Conservation (phyloP, 2,888 invertebrate species). For the Cistogaster globosa region DNA sequence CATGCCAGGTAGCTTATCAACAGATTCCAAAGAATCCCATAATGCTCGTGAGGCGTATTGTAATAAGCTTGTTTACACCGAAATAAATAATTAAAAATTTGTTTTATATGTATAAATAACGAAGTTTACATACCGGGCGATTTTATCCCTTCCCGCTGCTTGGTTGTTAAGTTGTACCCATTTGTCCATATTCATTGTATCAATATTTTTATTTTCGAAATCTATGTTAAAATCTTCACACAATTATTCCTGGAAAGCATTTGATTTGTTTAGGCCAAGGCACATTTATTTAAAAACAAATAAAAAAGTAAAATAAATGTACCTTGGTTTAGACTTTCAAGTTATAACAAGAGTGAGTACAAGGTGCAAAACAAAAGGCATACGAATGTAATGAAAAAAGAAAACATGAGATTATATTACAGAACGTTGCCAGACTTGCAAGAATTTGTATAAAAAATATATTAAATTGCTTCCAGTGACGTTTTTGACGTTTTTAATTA, state of each 20-base stretch:
- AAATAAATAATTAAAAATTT: neutral
- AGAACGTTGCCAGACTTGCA: constrained; percentile 14
- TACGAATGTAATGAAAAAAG: constrained; percentile 48
- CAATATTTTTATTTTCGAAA: neutral
- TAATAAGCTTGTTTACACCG: constrained; percentile 85
- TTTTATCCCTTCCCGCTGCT: constrained; percentile 81
- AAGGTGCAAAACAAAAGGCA: constrained; percentile 75
- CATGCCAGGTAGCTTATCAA: constrained; percentile 85
- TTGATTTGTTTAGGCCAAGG: neutral
- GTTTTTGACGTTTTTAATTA: too few relatives aligned
- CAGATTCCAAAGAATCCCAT: constrained; percentile 89
- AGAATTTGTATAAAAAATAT: neutral
- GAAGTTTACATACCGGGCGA: constrained; percentile 78
- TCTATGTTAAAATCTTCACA: too few relatives aligned
- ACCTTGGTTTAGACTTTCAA: neutral
- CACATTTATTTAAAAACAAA: too few relatives aligned
- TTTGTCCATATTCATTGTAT: constrained; percentile 79
- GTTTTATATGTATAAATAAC: neutral
- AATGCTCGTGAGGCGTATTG: constrained; percentile 92
- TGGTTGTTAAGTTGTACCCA: constrained; percentile 81
- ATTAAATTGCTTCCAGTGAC: too few relatives aligned
- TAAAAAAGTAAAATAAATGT: too few relatives aligned
- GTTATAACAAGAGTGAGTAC: constrained; percentile 72
- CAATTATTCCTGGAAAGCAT: neutral
- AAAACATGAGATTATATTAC: constrained; percentile 8